Base-by-base conservation (phyloP, 2,888 invertebrate genomes). In the Zygogramma bicolorata region DNA sequence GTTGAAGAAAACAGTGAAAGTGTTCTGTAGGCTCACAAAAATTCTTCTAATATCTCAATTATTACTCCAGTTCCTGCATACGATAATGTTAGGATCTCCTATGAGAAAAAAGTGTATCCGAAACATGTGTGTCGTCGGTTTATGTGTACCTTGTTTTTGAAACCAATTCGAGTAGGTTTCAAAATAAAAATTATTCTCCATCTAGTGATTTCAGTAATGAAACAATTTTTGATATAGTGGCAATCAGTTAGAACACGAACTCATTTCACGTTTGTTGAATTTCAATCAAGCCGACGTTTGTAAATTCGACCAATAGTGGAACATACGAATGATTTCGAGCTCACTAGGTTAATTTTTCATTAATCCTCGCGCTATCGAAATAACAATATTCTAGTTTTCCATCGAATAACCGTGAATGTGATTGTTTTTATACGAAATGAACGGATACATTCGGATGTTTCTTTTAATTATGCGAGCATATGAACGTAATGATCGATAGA, bases 251-350 rank as follows among this genome's bases (percentile, higher is more conserved):
- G 25, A 53, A 22, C 22, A 10, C 10, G 25, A 46, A 46, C 46
- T 46, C 46, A 53, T 53, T 53, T 53, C 53, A 53, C 25, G 53
- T 13, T 22, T 22, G 53, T 22, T 53, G 53, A 53, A 53, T 53
- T 53, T 53, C n/a, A 22, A 53, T 22, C 15, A 6, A 53, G 25
- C 13, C 8, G 22, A 53, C 13, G 25, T 25, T 25, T 13, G 5
- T 10, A 25, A 53, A 53, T 53, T 5, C 13, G 2, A 53, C 22
- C 25, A 18, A 46, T 25, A 53, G 22, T 13, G 25, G 25, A 53
- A 25, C 25, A 25, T 53, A 25, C 42, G 4, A 53, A 22, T 13
- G 22, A 53, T 2, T 25, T 15, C 25, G 13, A 25, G 53, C 25
- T 25, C 53, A 25, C 25, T 53, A 10, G 22, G 25, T 5, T 53